Conservation (phyloP, 2,113 vertebrate species). For the Noctilio leporinus region DNA sequence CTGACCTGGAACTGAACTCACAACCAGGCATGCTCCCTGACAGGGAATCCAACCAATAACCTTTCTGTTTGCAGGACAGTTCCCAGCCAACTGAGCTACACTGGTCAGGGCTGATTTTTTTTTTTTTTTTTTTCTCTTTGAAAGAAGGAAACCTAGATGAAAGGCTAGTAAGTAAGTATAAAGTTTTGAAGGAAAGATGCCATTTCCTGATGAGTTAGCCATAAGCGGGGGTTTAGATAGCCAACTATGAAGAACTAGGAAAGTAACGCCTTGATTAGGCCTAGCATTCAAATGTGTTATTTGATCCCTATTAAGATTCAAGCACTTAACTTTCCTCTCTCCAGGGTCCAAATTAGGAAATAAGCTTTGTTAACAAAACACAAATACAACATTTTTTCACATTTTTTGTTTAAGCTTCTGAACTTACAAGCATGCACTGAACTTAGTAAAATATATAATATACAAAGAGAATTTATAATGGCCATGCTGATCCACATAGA, state of each 20-base stretch:
- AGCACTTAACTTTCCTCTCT: not conserved
- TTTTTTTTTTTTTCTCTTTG: not conserved
- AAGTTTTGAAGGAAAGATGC: not conserved
- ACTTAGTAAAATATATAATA: conserved; percentile 4
- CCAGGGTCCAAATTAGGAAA: not conserved
- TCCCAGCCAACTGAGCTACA: too few species aligned
- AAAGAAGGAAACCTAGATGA: not conserved
- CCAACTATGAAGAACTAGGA: not conserved
- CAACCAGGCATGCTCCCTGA: too few species aligned
- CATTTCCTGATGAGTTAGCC: not conserved
- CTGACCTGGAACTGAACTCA: too few species aligned
- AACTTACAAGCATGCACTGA: not conserved
- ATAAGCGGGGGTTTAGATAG: not conserved
- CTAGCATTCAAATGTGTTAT: not conserved
- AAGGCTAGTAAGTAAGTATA: not conserved
- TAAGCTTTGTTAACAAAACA: not conserved
- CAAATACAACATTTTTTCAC: not conserved
- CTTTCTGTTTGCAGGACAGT: too few species aligned
- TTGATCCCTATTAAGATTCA: not conserved
- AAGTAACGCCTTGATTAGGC: not conserved
- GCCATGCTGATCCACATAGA: not conserved
- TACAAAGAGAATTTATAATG: not conserved
- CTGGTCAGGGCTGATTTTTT: not conserved
- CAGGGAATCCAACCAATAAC: too few species aligned
- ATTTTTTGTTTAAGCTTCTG: not conserved